Percentiles rank a stretch among this genome's conserved stretches.
phyloP scores from a whole-genome alignment of 2,888 invertebrate genomes.

The Caenorhabditis panamensis region DNA sequence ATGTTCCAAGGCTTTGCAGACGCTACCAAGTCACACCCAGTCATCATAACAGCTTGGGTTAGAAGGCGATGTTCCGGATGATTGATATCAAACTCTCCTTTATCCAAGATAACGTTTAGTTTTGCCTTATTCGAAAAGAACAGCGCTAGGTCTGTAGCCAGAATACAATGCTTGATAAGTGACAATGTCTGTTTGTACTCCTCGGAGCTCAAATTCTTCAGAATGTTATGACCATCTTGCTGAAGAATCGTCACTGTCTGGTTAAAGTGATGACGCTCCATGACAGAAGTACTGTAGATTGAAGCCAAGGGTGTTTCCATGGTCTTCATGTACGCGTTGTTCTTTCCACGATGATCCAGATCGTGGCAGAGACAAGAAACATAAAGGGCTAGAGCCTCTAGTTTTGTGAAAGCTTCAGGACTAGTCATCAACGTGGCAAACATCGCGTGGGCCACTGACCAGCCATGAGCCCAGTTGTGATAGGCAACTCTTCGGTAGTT shows the following conservation, averaged over 20 bases:
- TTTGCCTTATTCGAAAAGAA: constrained; percentile 87
- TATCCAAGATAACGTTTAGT: constrained; percentile 69
- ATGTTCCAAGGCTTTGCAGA: constrained; percentile 90
- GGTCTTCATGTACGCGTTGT: constrained; percentile 89
- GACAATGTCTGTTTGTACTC: constrained; percentile 85
- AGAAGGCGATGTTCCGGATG: constrained; percentile 86
- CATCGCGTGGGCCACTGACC: constrained; percentile 90
- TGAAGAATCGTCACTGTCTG: constrained; percentile 91
- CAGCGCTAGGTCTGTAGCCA: constrained; percentile 89
- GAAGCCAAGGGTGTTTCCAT: constrained; percentile 89
- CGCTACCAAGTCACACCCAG: constrained; percentile 89
- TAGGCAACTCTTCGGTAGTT: constrained; percentile 88
- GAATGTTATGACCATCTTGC: constrained; percentile 91
- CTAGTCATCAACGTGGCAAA: constrained; percentile 76
- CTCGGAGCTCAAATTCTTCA: constrained; percentile 82
- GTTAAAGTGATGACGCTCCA: constrained; percentile 93
- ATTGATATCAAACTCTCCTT: constrained; percentile 85
- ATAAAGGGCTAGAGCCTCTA: constrained; percentile 86
- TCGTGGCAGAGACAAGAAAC: constrained; percentile 91
- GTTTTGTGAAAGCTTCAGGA: constrained; percentile 71
- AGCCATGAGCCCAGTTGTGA: constrained; percentile 92
- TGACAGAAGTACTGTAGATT: constrained; percentile 90
- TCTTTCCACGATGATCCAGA: constrained; percentile 90
- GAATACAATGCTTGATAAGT: constrained; percentile 88
- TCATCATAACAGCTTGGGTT: constrained; percentile 88